Evolutionary conservation across 2,113 vertebrate species (phyloP), one percentile per base, ranked within the genome.

Genomic region (Heloderma charlesbogerti): DNA sequence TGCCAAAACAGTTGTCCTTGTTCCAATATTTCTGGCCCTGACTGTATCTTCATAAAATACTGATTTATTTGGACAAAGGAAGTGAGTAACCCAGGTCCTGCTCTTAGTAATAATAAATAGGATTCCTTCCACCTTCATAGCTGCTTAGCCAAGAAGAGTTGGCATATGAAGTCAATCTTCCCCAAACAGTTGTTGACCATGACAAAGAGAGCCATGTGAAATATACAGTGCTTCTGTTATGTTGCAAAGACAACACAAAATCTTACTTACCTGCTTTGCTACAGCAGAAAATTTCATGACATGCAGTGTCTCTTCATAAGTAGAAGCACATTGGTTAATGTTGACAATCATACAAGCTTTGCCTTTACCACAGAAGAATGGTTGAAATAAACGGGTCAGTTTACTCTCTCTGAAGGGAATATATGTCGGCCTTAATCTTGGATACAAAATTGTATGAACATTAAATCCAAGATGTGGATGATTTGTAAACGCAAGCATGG

Each of bases 341-440:
- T 99, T 99, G 83, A 98, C 98, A 71, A 99, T 98, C 98, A 99
- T 99, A 3, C 98, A 98, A 1, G 97, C 98, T 92, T 95, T 97
- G 74, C 98, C 98, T 95, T 98, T 98, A 20, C 98, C 98, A 45
- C 98, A 98, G 90, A 99, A 98, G 79, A 98, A 96, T 0, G 97
- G 96, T 94, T 99, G 98, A 93, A 99, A 98, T 31, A 99, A 97
- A n/a, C 98, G 98, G 2, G 98, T 99, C 92, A 99, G 67, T 86
- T 99, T 99, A 94, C 98, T 99, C 95, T 99, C 98, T 93, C 98
- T 96, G 96, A 99, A 99, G 0, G 98, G 98, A 87, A 99, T 95
- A 92, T 96, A 96, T 75, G 86, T 93, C 81, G 94, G 96, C 88
- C 96, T 96, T 96, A 95, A 87, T 93, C 96, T 97, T 7, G n/a